These are phyloP conservation scores for Spinus pinus DNA, from an alignment of 2,797 vertebrate genomes.

Conservation along the genomic window DNA sequence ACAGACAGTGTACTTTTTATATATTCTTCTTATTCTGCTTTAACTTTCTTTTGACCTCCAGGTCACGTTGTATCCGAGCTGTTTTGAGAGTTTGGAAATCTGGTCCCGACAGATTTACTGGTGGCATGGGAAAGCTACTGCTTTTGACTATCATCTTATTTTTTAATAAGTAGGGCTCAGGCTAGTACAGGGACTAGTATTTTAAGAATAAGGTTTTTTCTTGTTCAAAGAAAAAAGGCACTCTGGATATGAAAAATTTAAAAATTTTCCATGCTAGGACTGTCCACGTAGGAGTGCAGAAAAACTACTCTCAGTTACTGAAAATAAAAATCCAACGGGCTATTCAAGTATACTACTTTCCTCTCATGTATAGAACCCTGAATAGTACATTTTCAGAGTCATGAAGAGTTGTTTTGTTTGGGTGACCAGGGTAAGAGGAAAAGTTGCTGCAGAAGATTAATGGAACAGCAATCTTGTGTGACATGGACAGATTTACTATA, in stretches of 20 bases:
- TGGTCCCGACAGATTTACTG: background rate
- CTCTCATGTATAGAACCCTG: background rate
- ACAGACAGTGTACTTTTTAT: background rate
- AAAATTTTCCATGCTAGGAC: background rate
- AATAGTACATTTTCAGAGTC: background rate
- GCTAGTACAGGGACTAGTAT: background rate
- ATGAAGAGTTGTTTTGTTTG: background rate
- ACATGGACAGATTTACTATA: background rate
- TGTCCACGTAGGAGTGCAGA: background rate
- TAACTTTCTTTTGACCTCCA: background rate
- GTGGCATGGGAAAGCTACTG: background rate
- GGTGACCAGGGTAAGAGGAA: background rate
- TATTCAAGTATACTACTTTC: background rate
- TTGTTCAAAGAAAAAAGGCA: background rate
- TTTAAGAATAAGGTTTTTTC: background rate
- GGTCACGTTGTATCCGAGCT: background rate
- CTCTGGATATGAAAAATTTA: background rate
- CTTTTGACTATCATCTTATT: background rate
- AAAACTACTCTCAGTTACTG: background rate
- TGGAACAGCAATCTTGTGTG: background rate
- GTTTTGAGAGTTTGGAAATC: background rate
- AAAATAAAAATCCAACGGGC: background rate
- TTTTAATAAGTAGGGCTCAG: background rate
- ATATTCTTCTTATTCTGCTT: background rate
- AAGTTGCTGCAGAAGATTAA: background rate